Conservation (phyloP, 2,888 invertebrate genomes). For the Athetis lepigone region DNA sequence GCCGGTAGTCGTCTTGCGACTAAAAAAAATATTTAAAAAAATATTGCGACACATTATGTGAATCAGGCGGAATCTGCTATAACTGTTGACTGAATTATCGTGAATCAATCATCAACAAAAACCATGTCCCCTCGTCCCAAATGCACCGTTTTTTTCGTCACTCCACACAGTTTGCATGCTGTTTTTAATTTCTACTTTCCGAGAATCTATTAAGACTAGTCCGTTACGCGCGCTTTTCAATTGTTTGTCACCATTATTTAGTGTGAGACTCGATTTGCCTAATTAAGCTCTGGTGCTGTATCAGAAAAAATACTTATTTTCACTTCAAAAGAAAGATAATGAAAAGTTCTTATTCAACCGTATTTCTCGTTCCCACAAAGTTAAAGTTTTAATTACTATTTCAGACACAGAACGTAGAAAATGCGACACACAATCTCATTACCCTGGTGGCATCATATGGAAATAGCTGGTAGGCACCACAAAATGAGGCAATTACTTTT, state of each 20-base stretch:
- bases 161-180: too few species aligned
- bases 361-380: slow-evolving; percentile 8
- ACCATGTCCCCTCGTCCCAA: too few species aligned
- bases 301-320: background rate
- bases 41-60: background rate
- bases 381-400: slow-evolving; percentile 54
- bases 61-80: background rate
- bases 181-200: too few species aligned
- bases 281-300: background rate
- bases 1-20: too few species aligned
- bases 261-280: background rate
- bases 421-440: slow-evolving; percentile 55
- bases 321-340: slow-evolving; percentile 26
- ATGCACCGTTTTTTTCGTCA: too few species aligned
- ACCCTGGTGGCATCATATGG: slow-evolving; percentile 28
- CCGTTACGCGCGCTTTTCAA: too few species aligned
- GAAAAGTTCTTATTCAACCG: slow-evolving; percentile 4
- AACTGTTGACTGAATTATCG: background rate
- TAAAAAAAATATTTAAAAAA: too few species aligned
- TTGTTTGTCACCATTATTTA: background rate
- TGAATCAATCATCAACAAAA: background rate
- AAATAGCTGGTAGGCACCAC: slow-evolving; percentile 32
- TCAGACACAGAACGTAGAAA: slow-evolving; percentile 40
- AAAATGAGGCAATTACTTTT: slow-evolving; percentile 63
- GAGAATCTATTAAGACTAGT: too few species aligned